Evolutionary conservation across 2,888 invertebrate species (phyloP), one percentile per base, ranked within the genome.

Genomic region (Polymixis lichenea): DNA sequence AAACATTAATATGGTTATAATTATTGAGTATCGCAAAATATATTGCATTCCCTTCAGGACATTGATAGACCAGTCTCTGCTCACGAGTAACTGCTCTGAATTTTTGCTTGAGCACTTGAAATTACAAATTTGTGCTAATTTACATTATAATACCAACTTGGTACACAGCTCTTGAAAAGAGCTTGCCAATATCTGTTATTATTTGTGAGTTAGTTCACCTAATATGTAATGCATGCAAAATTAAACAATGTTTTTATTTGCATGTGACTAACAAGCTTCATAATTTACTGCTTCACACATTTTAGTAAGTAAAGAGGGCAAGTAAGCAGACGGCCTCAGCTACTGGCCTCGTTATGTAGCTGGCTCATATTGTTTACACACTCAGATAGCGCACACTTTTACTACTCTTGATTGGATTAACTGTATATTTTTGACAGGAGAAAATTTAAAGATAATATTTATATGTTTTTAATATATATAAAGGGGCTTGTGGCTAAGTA

Each of bases 351-450:
- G 15, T 51, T 84, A 15, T 13, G 43, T 53, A 2, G n/a, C 51
- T 32, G 13, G 53, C 25, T 49, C 49, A 49, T 4, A 28, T 49
- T 74, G 81, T 80, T 73, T 85, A 80, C 69, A 28, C 58, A 61
- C 1, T 53, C 62, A 58, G 61, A 80, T 68, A 84, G 8, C 81
- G 62, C 32, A 60, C 17, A 43, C 25, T 28, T 13, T 19, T 17
- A 6, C 15, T 61, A 55, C 68, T 55, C 53, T 64, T 53, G 32
- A 22, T 25, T 15, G 19, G 28, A 28, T 28, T 76, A 1, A 51
- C 28, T n/a, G 28, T 32, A 49, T 58, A 25, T 28, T 61, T 51
- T 28, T 53, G 7, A 28, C 7, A 28, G 6, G 8, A 61, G 6
- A 61, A 43, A 15, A 19, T 28, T 61, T 15, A 2, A 46, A 46